These are phyloP conservation scores for Bucorvus abyssinicus DNA, from an alignment of 2,797 vertebrate genomes.

Conservation along the genomic window DNA sequence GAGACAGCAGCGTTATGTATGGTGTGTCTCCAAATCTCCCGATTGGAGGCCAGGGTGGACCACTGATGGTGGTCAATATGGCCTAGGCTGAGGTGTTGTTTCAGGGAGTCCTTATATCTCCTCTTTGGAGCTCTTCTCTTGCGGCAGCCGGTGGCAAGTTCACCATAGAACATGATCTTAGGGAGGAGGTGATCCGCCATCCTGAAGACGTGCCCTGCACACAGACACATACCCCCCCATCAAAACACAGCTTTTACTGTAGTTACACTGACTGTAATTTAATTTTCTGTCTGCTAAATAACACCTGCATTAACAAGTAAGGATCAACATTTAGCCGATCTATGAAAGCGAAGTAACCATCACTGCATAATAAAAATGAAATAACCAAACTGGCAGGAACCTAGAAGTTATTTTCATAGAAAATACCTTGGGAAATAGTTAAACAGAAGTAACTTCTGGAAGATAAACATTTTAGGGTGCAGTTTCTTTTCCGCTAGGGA, in stretches of 20 bases:
- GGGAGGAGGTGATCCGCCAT: too few relatives aligned
- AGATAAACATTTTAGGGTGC: background rate
- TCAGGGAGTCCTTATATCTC: too few relatives aligned
- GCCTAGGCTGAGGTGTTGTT: too few relatives aligned
- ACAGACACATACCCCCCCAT: background rate
- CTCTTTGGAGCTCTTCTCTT: too few relatives aligned
- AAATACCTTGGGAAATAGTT: conserved; percentile 27
- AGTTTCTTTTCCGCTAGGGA: background rate
- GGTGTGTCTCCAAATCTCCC: too few relatives aligned
- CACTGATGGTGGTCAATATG: too few relatives aligned
- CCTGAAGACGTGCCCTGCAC: too few relatives aligned
- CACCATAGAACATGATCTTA: too few relatives aligned
- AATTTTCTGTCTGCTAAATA: conserved; percentile 16
- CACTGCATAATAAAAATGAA: conserved; percentile 12
- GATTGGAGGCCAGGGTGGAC: too few relatives aligned
- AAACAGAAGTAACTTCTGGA: conserved; percentile 19
- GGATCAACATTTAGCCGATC: background rate
- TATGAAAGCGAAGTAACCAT: conserved; percentile 34
- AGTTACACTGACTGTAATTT: background rate
- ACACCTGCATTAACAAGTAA: background rate
- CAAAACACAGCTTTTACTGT: background rate
- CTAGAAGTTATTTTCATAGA: conserved; percentile 25
- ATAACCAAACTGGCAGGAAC: background rate
- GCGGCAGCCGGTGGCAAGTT: too few relatives aligned
- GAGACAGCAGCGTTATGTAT: too few relatives aligned